Base-by-base conservation (phyloP, 2,797 vertebrate species). In the Carcharodon carcharias region DNA sequence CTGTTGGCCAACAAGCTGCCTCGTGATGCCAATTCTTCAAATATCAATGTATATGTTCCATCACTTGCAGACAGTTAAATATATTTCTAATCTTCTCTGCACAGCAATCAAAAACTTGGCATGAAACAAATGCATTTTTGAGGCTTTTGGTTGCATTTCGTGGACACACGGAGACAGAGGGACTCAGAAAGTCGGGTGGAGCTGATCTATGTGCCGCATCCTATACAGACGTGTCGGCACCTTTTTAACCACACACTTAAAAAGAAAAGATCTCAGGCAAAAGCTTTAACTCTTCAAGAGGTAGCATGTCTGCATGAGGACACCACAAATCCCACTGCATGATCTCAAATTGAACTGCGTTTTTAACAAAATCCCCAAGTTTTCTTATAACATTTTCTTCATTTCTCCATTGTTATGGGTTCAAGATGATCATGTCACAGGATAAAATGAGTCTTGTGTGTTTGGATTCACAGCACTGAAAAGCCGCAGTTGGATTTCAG, bases 171-270 rank as follows among this genome's bases (percentile, higher is more conserved):
- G 94, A 95, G 94, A 95, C 94, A 73, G 94, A 95, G 50, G 54
- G 71, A 77, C 50, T 95, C 94, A 95, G 93, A 67, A 73, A 95
- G 67, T 6, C 56, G 94, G 94, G 94, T 95, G 94, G 94, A 95
- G 94, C 54, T 23, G 94, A 73, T 73, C 69, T 95, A 58, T 95
- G 45, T 35, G 94, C 94, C 35, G 94, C 71, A 95, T 95, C 94
- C 69, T 56, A 95, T 77, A 95, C 69, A 95, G 94, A 95, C 94
- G 94, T 54, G 94, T 54, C 54, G 94, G 94, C 94, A 95, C 94
- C 94, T 95, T 95, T 95, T 95, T 95, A 95, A 95, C 94, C 94
- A 58, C 94, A 95, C 94, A 95, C 94, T 95, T 95, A 56, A 95
- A 95, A 77, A 54, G 69, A 95, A 95, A 77, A 95, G 69, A 71